Base-by-base conservation (phyloP, 2,797 vertebrate species). In the Odontamblyopus lacepedii region DNA sequence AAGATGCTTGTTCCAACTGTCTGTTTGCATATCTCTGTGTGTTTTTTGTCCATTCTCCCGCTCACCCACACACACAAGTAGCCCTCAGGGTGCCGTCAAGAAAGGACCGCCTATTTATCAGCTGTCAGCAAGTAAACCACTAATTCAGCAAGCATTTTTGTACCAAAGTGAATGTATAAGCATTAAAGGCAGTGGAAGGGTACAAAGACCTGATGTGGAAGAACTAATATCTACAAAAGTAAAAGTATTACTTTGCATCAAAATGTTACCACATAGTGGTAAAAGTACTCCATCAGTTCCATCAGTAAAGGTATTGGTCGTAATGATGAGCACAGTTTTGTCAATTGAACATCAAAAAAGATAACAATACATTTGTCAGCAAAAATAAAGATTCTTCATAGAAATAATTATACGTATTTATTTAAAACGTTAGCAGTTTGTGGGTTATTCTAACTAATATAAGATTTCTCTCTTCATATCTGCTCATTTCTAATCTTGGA, bases 91-190 rank as follows among this genome's bases (percentile, higher is more conserved):
- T 90, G 91, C 91, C 92, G 85, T 92, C 91, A 88, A 86, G 82
- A 85, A 90, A 90, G 91, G 84, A 78, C 87, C 56, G 78, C 78
- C 81, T 87, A 86, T 94, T 93, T 92, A 93, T 94, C 91, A 92
- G 85, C 81, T 91, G 88, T 93, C 93, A 94, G 91, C 90, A 95
- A 90, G 87, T 88, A 92, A 93, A 89, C 73, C 69, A 67, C 81
- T 88, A 91, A 91, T 91, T 93, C 92, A 93, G 93, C 92, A 92
- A 88, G 85, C 85, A 71, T 78, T 75, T 87, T 88, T 75, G 84
- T 87, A 81, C 85, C 64, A 74, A 79, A 83, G 75, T 76, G 70
- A 72, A 83, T 70, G 81, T 79, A 63, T 63, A 80, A 85, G 83
- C 84, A 83, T 75, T 80, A 80, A 71, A 78, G 67, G 69, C 30